Evolutionary conservation across 2,888 invertebrate genomes (phyloP).

Genomic region (Netelia melanura): DNA sequence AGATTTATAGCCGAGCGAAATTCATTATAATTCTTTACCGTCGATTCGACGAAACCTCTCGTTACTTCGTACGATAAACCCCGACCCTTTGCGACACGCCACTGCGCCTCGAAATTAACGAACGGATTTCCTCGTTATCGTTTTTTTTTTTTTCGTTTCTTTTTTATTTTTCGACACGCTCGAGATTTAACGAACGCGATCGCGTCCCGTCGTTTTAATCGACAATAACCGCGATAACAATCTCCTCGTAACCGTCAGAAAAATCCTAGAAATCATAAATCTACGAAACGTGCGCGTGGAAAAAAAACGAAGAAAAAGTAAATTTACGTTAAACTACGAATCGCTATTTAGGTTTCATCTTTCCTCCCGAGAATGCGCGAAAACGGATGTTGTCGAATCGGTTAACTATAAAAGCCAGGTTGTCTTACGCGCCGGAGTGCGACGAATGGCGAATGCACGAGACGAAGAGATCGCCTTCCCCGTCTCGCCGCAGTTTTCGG

Average conservation of each 20-base stretch:
- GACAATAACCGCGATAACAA: no score
- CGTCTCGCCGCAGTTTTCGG: slow-evolving; percentile 30
- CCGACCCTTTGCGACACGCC: slow-evolving; percentile 15
- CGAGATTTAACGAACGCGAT: no score
- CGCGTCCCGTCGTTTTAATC: no score
- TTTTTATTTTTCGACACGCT: no score
- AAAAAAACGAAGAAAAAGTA: background rate
- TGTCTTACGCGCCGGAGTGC: slow-evolving; percentile 41
- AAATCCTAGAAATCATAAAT: no score
- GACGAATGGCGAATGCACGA: slow-evolving; percentile 2
- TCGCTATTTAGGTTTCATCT: slow-evolving; percentile 27
- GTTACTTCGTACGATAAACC: slow-evolving; percentile 19
- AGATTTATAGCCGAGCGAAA: slow-evolving; percentile 3
- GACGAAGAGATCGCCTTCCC: slow-evolving; percentile 50
- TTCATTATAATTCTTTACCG: slow-evolving; percentile 15
- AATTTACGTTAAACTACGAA: background rate
- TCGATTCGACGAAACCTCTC: slow-evolving; percentile 20
- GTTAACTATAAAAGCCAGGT: slow-evolving; percentile 58
- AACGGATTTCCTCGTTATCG: slow-evolving; percentile 13
- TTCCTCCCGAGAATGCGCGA: slow-evolving; percentile 41
- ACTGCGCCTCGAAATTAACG: background rate
- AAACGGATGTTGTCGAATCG: slow-evolving; percentile 16
- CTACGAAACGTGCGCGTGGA: background rate
- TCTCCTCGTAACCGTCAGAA: no score
- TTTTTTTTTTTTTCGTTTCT: background rate